Base-by-base conservation (phyloP, 2,888 invertebrate genomes). In the Conchocele bisecta region DNA sequence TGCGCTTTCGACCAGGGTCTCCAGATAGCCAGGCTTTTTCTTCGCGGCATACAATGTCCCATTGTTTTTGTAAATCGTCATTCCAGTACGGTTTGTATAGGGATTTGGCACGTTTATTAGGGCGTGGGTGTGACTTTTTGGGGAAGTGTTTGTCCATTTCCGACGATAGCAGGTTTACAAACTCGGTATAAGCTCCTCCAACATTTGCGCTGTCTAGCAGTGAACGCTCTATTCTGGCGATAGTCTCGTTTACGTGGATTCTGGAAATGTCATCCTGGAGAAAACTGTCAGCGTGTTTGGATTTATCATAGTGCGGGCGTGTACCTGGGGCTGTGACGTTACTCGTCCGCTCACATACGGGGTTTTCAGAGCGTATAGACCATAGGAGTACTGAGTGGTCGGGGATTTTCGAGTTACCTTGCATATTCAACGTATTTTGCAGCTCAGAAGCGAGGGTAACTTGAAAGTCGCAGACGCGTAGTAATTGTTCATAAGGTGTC, bases 321-420 rank as follows among this genome's bases (percentile, higher is more conserved):
- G n/a, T n/a, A n/a, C n/a, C n/a, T n/a, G n/a, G n/a, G n/a, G n/a
- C n/a, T n/a, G n/a, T n/a, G n/a, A n/a, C n/a, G n/a, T n/a, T n/a
- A n/a, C n/a, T n/a, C n/a, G n/a, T n/a, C n/a, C n/a, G n/a, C n/a
- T n/a, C n/a, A n/a, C n/a, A n/a, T n/a, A n/a, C n/a, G n/a, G n/a
- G n/a, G n/a, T n/a, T n/a, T n/a, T n/a, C n/a, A 15, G 28, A 28
- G 17, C 11, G 15, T 5, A 51, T 15, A 29, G 29, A 29, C 37
- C 35, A 54, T 24, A 31, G 13, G n/a, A 51, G 33, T 39, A 54
- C 15, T n/a, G 54, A 54, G 33, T 54, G 54, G 26, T 54, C 54
- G 9, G 54, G 37, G 7, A 35, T 31, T 22, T 54, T 54, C 17
- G 4, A 11, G 26, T 17, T 20, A 24, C 54, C 54, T 20, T 35